Evolutionary conservation across 2,797 vertebrate genomes (phyloP).

Genomic region (Fistularia tabacaria): DNA sequence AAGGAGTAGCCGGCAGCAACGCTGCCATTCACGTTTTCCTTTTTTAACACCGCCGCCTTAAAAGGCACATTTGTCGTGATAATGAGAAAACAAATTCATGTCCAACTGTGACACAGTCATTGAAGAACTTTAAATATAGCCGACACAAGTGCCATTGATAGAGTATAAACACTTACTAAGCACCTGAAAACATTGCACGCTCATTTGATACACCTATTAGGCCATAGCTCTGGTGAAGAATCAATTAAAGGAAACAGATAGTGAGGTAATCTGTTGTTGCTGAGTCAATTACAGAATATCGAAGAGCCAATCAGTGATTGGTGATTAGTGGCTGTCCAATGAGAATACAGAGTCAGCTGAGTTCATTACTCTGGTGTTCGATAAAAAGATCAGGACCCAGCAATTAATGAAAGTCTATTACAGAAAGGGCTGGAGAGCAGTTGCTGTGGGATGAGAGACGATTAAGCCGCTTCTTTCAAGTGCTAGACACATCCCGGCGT

Average conservation of each 20-base stretch:
- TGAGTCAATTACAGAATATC: constrained; percentile 58
- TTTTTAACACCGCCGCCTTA: constrained; percentile 18
- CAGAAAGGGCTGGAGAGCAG: not conserved
- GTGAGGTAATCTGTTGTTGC: constrained; percentile 48
- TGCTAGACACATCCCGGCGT: not conserved
- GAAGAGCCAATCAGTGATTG: constrained; percentile 54
- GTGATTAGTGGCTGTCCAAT: constrained; percentile 57
- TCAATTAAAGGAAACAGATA: constrained; percentile 55
- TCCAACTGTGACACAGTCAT: constrained; percentile 35
- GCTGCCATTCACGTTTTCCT: constrained; percentile 23
- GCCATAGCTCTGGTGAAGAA: constrained; percentile 28
- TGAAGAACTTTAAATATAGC: constrained; percentile 34
- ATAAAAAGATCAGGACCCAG: constrained; percentile 50
- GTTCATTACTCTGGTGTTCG: constrained; percentile 68
- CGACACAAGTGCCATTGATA: constrained; percentile 23
- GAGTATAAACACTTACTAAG: constrained; percentile 44
- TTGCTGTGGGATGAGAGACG: not conserved
- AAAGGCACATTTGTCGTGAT: constrained; percentile 44
- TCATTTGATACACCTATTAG: constrained; percentile 47
- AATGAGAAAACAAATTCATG: constrained; percentile 54
- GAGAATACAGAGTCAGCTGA: constrained; percentile 49
- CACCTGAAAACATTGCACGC: constrained; percentile 33
- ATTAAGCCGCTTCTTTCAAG: not conserved
- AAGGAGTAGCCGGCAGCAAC: constrained; percentile 8
- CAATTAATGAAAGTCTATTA: constrained; percentile 52